Percentiles rank a stretch among this genome's conserved stretches.
Conservation (phyloP, 1,140 invertebrate genomes). For the Whitmania pigra region DNA sequence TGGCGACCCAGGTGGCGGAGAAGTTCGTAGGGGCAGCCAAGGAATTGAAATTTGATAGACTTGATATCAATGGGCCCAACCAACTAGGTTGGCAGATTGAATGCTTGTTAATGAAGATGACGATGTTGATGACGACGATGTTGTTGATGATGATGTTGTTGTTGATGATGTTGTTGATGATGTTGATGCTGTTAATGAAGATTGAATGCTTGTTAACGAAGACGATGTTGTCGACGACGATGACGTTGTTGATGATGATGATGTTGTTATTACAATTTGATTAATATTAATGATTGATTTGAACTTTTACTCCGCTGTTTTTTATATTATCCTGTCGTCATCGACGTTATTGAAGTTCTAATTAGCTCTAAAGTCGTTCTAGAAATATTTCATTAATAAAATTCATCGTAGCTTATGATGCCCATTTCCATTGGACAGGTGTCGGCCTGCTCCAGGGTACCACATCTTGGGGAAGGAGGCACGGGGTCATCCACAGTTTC, state of each 20-base stretch:
- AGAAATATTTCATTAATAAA: background rate
- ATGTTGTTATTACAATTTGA: background rate
- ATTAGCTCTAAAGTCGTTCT: background rate
- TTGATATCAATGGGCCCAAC: slow-evolving; percentile 20
- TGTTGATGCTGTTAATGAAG: background rate
- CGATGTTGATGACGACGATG: background rate
- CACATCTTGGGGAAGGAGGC: slow-evolving; percentile 13
- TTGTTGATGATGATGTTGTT: background rate
- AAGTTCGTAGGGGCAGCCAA: slow-evolving; percentile 16
- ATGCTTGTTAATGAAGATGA: background rate
- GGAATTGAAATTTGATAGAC: slow-evolving; percentile 13
- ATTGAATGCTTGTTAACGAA: background rate
- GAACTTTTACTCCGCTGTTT: background rate
- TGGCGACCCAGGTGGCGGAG: slow-evolving; percentile 10
- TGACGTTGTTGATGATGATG: too few relatives aligned
- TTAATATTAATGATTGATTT: background rate
- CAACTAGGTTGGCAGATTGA: slow-evolving; percentile 6
- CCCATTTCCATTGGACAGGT: background rate
- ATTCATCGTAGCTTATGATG: too few relatives aligned
- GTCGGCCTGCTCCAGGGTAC: background rate
- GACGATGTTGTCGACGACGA: background rate
- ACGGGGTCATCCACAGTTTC: background rate
- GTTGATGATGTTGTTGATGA: background rate
- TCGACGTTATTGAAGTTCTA: background rate
- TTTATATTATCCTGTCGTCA: background rate